Base-by-base conservation (phyloP, 2,888 invertebrate species). In the Andrena camellia region DNA sequence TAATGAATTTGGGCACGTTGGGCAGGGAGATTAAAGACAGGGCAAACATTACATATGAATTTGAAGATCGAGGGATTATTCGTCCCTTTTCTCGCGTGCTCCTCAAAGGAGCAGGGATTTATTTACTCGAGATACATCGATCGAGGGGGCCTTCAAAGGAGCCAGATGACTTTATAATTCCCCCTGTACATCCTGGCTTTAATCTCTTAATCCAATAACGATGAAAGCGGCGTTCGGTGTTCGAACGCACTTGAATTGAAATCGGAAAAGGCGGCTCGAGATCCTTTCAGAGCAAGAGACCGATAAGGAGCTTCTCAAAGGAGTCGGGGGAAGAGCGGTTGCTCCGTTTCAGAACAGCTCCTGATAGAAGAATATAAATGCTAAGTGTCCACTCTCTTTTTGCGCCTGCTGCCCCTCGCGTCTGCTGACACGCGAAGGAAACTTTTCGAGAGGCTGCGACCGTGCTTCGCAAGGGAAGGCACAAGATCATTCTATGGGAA, bases 191-290 rank as follows among this genome's bases (percentile, higher is more conserved):
- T 70, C 62, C 69, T 13, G 31, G 52, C 42, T 69, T 83, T 83
- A 83, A 83, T 83, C 64, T 73, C 42, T 78, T 83, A 77, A 83
- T 83, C 77, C 77, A 73, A 83, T 83, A 69, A 83, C 68, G 77
- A 70, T 70, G 83, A 83, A 83, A 83, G 77, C 78, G 66, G 71
- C 59, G 68, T 70, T 83, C 83, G 83, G 33, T 78, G 78, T 78
- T 83, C 83, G 76, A 82, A 83, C 72, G 76, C 83, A 82, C 82
- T 82, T 76, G 83, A 83, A 83, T 82, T 82, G 76, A 77, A 76
- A 82, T 82, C 75, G 70, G 83, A 48, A 83, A 77, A 83, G 67
- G 63, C 72, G 83, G 20, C 59, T 63, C 57, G 73, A 52, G 73
- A 73, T 76, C 64, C 70, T 72, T 57, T 72, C 67, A 29, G 20